phyloP scores from a whole-genome alignment of 2,113 vertebrate species.

The Tinamus guttatus region DNA sequence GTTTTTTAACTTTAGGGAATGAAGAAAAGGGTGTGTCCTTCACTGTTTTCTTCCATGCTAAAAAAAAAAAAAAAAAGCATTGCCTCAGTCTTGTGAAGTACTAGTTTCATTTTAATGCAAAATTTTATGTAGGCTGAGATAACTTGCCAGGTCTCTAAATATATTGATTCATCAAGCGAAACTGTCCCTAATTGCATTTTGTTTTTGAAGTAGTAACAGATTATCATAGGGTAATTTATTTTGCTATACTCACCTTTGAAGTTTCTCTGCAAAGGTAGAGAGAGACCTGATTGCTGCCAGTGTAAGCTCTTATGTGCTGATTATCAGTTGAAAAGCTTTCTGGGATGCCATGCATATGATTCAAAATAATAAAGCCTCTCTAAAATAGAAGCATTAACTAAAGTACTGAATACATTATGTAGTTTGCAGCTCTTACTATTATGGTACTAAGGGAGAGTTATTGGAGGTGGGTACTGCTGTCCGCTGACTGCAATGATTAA shows the following conservation, averaged over 20 bases:
- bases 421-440: neutral
- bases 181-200: neutral
- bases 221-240: neutral
- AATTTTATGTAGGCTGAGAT: neutral
- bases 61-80: neutral
- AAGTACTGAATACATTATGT: neutral
- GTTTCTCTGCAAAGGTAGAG: neutral
- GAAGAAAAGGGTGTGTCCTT: neutral
- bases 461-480: neutral
- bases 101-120: neutral
- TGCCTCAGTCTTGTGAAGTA: neutral
- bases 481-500: neutral
- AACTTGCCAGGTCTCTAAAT: neutral
- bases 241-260: neutral
- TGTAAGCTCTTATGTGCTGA: neutral
- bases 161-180: neutral
- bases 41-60: neutral
- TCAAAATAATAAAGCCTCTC: neutral
- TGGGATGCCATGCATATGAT: neutral
- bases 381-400: neutral
- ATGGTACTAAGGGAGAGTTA: accelerated
- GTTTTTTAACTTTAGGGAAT: neutral
- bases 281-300: neutral
- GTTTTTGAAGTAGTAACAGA: neutral
- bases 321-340: neutral